Evolutionary conservation across 2,888 invertebrate species (phyloP), one percentile per base, ranked within the genome.

Genomic region (Sinotaia quadrata): DNA sequence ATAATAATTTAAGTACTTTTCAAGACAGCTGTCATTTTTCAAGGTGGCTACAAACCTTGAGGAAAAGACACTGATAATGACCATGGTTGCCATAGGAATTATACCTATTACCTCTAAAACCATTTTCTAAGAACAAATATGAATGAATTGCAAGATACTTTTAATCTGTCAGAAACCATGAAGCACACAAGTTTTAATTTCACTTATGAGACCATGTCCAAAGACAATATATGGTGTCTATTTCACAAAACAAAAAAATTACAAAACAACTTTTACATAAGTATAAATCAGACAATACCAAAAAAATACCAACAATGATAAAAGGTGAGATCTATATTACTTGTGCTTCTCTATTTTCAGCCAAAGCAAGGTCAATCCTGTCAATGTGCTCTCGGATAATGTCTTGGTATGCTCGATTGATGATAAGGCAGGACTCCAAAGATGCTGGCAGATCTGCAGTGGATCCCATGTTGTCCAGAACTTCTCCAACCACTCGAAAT

Each of bases 351-450:
- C 79, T 80, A 68, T 84, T 85, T 47, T 83, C 78, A 5, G 67
- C 68, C 58, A 85, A 72, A 2, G 78, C 73, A 37, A 76, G 72
- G 56, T 81, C 78, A 12, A 84, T 80, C 63, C 75, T 77, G 27
- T 78, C 62, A 1, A 86, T 75, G 31, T 76, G 77, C 31, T 83
- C 79, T 2, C 75, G 54, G 24, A 86, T 67, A 7, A 84, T 72
- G 54, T 84, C 84, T 72, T 87, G 87, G 68, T 85, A 86, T 1
- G 84, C 83, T 52, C 79, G 71, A 69, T 87, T 87, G 66, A 87
- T 72, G 5, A 81, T 79, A 56, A 86, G 75, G 58, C 81, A 81
- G 4, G 83, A 77, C 56, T 81, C 81, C 21, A 78, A 67, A 58
- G 74, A 77, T 33, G 71, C 68, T 8, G 78, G 75, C 29, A 80